Evolutionary conservation across 2,888 invertebrate genomes (phyloP), one percentile per base, ranked within the genome.

Genomic region (Endomychus coccineus): DNA sequence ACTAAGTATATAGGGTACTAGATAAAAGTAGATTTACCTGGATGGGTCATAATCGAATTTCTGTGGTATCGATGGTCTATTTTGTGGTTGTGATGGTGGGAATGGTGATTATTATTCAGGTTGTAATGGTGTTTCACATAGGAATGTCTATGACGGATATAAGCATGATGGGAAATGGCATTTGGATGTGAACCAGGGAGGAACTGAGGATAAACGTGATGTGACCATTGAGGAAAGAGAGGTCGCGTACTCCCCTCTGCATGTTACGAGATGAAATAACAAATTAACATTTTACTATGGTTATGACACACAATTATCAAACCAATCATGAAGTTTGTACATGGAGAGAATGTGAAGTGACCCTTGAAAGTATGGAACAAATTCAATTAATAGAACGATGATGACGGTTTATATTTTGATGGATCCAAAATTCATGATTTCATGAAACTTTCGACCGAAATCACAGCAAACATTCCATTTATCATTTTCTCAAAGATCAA

Each of bases 171-270:
- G 52, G 68, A 66, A 54, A 70, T 69, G 54, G 78, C 76, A 64
- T 77, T 79, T 57, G 86, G 85, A 73, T 88, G 88, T 69, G 86
- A 83, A 67, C 86, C 87, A 61, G 89, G 88, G 68, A 90, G 78
- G 75, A 89, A 90, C 76, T 90, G 89, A 57, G 90, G 89, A 71
- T 89, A 88, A 62, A 90, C 88, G 74, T 89, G 89, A 73, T 89
- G 89, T 57, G 89, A 89, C 89, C 90, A 90, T 75, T 90, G 89
- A 55, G 89, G 89, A 71, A 90, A 90, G 67, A 89, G 77, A 58
- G 89, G 89, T 64, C 87, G 78, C 61, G 82, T 77, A 66, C 82
- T 67, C 56, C 66, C 64, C 55, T 66, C 67, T 67, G 63, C 51
- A 15, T n/a, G n/a, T n/a, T n/a, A n/a, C n/a, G n/a, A n/a, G n/a